A percentile compares a stretch with the other conserved stretches of the same genome.
phyloP scores from a whole-genome alignment of 2,113 vertebrate genomes.

The Meles meles region DNA sequence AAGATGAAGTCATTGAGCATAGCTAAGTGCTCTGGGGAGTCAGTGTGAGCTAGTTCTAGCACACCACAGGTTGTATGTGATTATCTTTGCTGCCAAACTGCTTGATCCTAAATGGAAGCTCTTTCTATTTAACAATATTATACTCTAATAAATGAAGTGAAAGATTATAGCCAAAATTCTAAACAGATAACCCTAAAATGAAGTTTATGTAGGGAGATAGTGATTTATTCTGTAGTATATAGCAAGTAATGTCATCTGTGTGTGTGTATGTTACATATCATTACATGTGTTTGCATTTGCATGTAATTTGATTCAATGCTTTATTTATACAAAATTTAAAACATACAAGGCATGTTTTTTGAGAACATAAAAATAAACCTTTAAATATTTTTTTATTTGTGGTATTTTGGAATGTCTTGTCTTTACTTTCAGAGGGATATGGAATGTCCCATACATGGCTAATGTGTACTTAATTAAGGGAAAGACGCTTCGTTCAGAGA shows the following conservation, averaged over 20 bases:
- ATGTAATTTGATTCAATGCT: background rate
- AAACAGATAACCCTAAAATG: background rate
- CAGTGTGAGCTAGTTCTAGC: background rate
- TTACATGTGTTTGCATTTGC: background rate
- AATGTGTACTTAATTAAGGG: constrained; percentile 95
- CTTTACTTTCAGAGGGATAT: constrained; percentile 86
- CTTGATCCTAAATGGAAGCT: background rate
- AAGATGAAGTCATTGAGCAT: background rate
- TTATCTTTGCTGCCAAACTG: background rate
- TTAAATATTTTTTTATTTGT: background rate
- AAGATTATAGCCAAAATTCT: background rate
- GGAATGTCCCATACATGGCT: constrained; percentile 98
- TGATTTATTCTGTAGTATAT: background rate
- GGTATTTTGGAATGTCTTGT: constrained; percentile 56
- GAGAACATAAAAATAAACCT: constrained; percentile 18
- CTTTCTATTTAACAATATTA: background rate
- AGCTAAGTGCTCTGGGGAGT: background rate
- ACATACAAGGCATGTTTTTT: background rate
- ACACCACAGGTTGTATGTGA: background rate
- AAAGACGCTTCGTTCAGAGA: constrained; percentile 88
- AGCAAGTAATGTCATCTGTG: background rate
- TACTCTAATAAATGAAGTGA: background rate
- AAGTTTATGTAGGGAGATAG: background rate
- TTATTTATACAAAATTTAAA: background rate
- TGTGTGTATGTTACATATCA: background rate